phyloP scores from a whole-genome alignment of 2,888 invertebrate genomes.

The Xylophagus ater region DNA sequence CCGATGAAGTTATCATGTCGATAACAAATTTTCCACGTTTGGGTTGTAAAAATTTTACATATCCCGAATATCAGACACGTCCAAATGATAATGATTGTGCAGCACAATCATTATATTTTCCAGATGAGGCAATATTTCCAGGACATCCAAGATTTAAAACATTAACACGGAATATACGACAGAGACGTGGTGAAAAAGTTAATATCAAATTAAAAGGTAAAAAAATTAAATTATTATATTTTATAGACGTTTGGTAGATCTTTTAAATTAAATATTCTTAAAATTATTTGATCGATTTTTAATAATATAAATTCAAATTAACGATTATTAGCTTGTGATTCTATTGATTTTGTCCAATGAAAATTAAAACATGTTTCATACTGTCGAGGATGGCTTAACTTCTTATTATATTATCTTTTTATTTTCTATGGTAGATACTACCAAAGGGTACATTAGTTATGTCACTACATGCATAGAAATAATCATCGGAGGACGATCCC shows the following conservation, averaged over 20 bases:
- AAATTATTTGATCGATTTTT: background rate
- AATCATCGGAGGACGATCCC: too few relatives aligned
- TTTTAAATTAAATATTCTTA: background rate
- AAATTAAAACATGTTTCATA: too few relatives aligned
- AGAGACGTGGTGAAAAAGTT: slow-evolving; percentile 87
- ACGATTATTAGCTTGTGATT: too few relatives aligned
- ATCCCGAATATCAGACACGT: slow-evolving; percentile 52
- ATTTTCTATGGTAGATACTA: too few relatives aligned
- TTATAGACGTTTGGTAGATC: background rate
- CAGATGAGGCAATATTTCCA: slow-evolving; percentile 84
- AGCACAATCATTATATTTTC: slow-evolving; percentile 80
- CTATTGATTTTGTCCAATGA: too few relatives aligned
- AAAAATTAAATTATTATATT: slow-evolving; percentile 17
- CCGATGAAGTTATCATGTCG: slow-evolving; percentile 78
- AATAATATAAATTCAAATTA: background rate
- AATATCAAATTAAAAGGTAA: slow-evolving; percentile 92
- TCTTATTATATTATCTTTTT: too few relatives aligned
- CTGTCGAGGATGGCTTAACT: too few relatives aligned
- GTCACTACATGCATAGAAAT: too few relatives aligned
- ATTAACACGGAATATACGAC: slow-evolving; percentile 83
- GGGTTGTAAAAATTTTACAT: slow-evolving; percentile 81
- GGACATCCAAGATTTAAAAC: slow-evolving; percentile 96
- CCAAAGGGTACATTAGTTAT: too few relatives aligned
- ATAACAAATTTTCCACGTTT: slow-evolving; percentile 89
- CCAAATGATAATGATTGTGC: slow-evolving; percentile 63